Base-by-base conservation (phyloP, 2,113 vertebrate species). In the Camarhynchus parvulus region DNA sequence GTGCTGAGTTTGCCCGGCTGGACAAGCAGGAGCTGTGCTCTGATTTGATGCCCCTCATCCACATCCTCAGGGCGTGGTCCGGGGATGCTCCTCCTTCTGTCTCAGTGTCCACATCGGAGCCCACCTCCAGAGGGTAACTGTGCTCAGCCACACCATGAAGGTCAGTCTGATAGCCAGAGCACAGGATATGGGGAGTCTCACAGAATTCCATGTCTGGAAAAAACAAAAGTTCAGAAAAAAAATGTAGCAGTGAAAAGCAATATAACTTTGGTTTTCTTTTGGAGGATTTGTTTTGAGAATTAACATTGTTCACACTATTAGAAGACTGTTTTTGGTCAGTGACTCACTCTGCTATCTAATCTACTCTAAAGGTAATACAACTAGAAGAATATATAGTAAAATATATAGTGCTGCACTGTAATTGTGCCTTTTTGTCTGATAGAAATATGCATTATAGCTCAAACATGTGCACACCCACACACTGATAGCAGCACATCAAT, bases 11-110 rank as follows among this genome's bases (percentile, higher is more conserved):
- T 93, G 99, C 99, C 7, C 99, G 98, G 98, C 99, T 99, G 8
- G 99, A 99, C 92, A 99, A 97, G 85, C 99, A 99, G 74, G 99
- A 99, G 93, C 99, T 99, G 92, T 99, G 99, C 92, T 99, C 99
- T 0, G 99, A 99, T 94, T 99, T 99, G 95, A 99, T 98, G 15
- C 99, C 99, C 23, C 98, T 98, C 98, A 99, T 99, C 99, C 99
- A 99, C 98, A 99, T 98, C 97, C 99, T 98, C 95, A 99, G 97
- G 44, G 98, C 98, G 14, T 98, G 99, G 50, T 98, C 98, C 1
- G 99, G 99, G 17, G 99, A 99, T 0, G 98, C 98, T 12, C 97
- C 99, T 5, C 98, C 99, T 95, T 99, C 99, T 0, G 98, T 99
- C 95, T 99, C 99, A 0, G 98, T 99, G 94, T 99, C 99, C 94